Conservation (phyloP, 2,888 invertebrate genomes). For the Watsonalla binaria region DNA sequence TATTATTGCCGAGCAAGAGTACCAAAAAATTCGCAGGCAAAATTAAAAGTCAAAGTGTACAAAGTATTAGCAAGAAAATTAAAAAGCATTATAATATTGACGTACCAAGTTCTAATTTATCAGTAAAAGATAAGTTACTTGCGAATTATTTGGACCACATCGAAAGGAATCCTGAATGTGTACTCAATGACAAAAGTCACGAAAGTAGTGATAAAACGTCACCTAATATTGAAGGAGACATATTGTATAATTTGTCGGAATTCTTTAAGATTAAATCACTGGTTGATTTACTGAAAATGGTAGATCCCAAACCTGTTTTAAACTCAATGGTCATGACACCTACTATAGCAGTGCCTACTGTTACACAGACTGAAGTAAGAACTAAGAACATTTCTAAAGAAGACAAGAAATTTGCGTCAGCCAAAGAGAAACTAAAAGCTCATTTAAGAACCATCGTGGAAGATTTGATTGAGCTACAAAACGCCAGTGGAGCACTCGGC, state of each 20-base stretch:
- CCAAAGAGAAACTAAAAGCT: slow-evolving; percentile 53
- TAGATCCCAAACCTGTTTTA: slow-evolving; percentile 20
- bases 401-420: slow-evolving; percentile 23
- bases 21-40: slow-evolving; percentile 33
- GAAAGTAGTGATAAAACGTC: slow-evolving; percentile 12
- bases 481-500: slow-evolving; percentile 30
- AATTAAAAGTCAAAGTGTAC: slow-evolving; percentile 27
- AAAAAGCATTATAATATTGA: slow-evolving; percentile 38
- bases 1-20: slow-evolving; percentile 47
- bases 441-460: slow-evolving; percentile 60
- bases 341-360: slow-evolving; percentile 7
- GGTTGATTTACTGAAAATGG: slow-evolving; percentile 48
- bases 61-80: slow-evolving; percentile 32
- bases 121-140: slow-evolving; percentile 58
- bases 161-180: slow-evolving; percentile 45
- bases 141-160: slow-evolving; percentile 56
- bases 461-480: slow-evolving; percentile 56
- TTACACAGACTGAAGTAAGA: background rate
- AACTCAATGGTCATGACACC: slow-evolving; percentile 2
- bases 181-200: slow-evolving; percentile 28
- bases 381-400: slow-evolving; percentile 1
- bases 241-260: slow-evolving; percentile 57
- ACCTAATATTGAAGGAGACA: slow-evolving; percentile 47
- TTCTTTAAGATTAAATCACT: slow-evolving; percentile 62
- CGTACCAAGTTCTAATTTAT: slow-evolving; percentile 33